A percentile compares a stretch with the other conserved stretches of the same genome.
phyloP scores from a whole-genome alignment of 2,113 vertebrate species.

The Platanista minor region DNA sequence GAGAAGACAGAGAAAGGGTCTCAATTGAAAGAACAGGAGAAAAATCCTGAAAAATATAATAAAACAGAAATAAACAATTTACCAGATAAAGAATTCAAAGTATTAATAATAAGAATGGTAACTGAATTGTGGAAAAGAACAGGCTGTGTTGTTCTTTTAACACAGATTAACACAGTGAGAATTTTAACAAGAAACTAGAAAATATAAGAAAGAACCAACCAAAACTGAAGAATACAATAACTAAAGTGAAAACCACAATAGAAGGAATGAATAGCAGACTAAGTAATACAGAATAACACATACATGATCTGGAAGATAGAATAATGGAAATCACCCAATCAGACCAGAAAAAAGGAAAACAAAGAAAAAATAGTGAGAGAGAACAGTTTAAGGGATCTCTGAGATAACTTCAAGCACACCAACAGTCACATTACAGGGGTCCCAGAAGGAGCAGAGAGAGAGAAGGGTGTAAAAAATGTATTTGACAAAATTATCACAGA shows the following conservation, averaged over 20 bases:
- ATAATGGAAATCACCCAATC: not conserved
- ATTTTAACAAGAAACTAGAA: not conserved
- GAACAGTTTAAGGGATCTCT: not conserved
- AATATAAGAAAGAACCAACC: not conserved
- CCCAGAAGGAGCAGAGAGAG: not conserved
- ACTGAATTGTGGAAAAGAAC: not conserved
- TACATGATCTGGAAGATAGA: not conserved
- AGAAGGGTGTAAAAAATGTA: not conserved
- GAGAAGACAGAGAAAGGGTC: not conserved
- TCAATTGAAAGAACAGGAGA: no score
- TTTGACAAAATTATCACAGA: not conserved
- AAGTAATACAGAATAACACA: not conserved
- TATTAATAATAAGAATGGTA: not conserved
- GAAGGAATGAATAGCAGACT: not conserved
- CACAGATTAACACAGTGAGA: not conserved
- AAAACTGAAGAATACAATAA: not conserved
- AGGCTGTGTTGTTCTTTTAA: no score
- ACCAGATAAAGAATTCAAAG: not conserved
- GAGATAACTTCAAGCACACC: not conserved
- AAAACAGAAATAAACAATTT: not conserved
- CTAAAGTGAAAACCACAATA: not conserved
- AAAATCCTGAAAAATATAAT: not conserved
- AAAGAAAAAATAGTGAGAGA: not conserved
- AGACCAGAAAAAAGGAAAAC: not conserved
- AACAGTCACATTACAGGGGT: not conserved